These are phyloP conservation scores for Spea bombifrons DNA, from an alignment of 2,113 vertebrate species.

Conservation along the genomic window DNA sequence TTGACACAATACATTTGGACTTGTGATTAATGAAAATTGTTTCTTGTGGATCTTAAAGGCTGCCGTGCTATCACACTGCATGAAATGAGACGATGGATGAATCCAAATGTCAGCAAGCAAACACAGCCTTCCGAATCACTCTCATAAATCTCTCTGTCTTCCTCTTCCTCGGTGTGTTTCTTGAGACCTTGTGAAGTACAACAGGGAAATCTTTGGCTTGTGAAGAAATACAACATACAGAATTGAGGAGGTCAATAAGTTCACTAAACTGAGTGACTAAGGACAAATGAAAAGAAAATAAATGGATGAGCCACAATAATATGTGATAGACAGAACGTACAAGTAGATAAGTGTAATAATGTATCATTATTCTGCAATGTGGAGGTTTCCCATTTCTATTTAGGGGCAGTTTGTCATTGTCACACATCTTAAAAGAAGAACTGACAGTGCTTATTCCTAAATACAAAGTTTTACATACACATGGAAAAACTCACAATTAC, in stretches of 20 bases:
- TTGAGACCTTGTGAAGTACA: constrained; percentile 17
- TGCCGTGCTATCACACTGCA: constrained; percentile 38
- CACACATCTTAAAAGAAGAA: too few relatives aligned
- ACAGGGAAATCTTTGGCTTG: constrained; percentile 18
- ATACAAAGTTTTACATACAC: too few relatives aligned
- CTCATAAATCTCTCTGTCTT: constrained; percentile 37
- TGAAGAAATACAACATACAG: constrained; percentile 9
- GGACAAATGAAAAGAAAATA: constrained; percentile 20
- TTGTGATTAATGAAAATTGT: constrained; percentile 45
- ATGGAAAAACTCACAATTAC: too few relatives aligned
- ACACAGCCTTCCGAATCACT: constrained; percentile 36
- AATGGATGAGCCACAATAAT: background rate
- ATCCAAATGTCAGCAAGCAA: constrained; percentile 43
- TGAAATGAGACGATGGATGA: constrained; percentile 45
- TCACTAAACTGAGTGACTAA: constrained; percentile 19
- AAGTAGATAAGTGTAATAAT: background rate
- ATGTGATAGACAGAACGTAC: background rate
- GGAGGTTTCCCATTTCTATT: background rate
- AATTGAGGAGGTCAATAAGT: background rate
- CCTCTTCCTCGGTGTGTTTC: constrained; percentile 18
- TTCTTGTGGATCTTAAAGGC: constrained; percentile 33
- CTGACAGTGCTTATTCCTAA: too few relatives aligned
- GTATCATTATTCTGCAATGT: background rate
- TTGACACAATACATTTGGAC: constrained; percentile 36
- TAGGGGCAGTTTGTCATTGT: too few relatives aligned